These are phyloP conservation scores for Streblospio benedicti DNA, from an alignment of 1,140 invertebrate genomes.

Conservation along the genomic window DNA sequence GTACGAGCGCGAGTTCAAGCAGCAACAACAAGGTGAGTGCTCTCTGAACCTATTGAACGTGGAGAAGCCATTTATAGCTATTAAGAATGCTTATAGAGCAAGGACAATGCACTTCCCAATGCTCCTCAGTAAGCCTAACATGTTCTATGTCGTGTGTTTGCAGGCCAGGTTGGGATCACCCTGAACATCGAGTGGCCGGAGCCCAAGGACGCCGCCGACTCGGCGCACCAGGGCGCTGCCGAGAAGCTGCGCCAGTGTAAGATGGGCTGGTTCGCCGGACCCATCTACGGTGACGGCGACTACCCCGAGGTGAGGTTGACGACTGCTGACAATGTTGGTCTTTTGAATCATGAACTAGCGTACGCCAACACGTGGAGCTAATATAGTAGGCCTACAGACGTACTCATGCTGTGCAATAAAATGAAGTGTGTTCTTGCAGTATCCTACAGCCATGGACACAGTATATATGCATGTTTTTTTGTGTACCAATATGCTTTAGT, in stretches of 20 bases:
- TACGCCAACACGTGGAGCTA: too few relatives aligned
- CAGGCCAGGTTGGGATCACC: conserved; percentile 30
- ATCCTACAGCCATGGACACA: too few relatives aligned
- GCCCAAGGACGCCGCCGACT: conserved; percentile 21
- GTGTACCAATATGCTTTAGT: background rate
- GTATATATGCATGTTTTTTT: too few relatives aligned
- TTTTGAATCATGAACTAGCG: too few relatives aligned
- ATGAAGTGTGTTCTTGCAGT: too few relatives aligned
- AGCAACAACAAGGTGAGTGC: conserved; percentile 26
- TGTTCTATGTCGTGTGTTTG: background rate
- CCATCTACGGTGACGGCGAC: conserved; percentile 36
- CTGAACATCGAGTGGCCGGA: conserved; percentile 28
- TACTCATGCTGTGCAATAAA: too few relatives aligned
- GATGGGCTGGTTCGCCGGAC: conserved; percentile 37
- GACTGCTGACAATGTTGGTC: too few relatives aligned
- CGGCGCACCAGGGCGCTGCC: conserved; percentile 25
- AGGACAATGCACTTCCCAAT: background rate
- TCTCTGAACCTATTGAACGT: background rate
- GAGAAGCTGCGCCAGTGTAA: conserved; percentile 31
- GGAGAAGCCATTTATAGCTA: background rate
- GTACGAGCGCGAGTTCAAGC: conserved; percentile 31
- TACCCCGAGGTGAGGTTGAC: conserved; percentile 40
- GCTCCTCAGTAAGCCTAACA: background rate
- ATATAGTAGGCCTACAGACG: too few relatives aligned
- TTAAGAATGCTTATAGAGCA: background rate